Percentiles rank a stretch among this genome's conserved stretches.
Conservation (phyloP, 2,797 vertebrate genomes). For the Gallinago stenura region DNA sequence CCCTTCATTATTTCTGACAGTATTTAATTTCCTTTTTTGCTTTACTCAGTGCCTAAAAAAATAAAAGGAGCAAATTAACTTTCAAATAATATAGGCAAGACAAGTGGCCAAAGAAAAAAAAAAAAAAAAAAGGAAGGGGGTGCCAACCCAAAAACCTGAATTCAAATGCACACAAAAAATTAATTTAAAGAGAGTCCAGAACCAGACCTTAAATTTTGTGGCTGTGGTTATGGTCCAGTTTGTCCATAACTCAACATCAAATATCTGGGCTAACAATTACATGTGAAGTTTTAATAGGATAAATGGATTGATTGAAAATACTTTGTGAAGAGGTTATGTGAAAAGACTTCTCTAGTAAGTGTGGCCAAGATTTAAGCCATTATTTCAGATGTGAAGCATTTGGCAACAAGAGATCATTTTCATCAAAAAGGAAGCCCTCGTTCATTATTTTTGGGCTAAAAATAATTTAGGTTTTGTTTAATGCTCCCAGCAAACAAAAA, state of each 20-base stretch:
- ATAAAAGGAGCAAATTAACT: slow-evolving; percentile 20
- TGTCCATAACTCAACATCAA: neutral
- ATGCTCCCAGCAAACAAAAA: slow-evolving; percentile 42
- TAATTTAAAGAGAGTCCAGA: neutral
- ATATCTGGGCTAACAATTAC: neutral
- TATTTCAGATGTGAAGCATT: slow-evolving; percentile 75
- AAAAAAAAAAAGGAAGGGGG: neutral
- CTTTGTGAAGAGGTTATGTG: slow-evolving; percentile 73
- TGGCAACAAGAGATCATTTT: slow-evolving; percentile 68
- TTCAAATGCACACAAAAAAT: neutral
- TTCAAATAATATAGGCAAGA: neutral
- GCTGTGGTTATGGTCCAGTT: neutral
- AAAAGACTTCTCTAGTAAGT: slow-evolving; percentile 71
- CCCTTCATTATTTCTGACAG: slow-evolving; percentile 12
- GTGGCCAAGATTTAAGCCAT: slow-evolving; percentile 64
- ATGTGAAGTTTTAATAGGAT: neutral
- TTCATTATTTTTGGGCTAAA: slow-evolving; percentile 57
- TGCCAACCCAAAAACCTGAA: neutral
- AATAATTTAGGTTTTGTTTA: slow-evolving; percentile 61
- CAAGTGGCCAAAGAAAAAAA: neutral
- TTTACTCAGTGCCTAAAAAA: slow-evolving; percentile 8
- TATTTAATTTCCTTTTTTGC: slow-evolving; percentile 30
- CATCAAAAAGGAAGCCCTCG: slow-evolving; percentile 60
- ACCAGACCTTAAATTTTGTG: slow-evolving; percentile 5
- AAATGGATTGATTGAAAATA: slow-evolving; percentile 59